Evolutionary conservation across 2,113 vertebrate species (phyloP).

Genomic region (Sceloporus tristichus): DNA sequence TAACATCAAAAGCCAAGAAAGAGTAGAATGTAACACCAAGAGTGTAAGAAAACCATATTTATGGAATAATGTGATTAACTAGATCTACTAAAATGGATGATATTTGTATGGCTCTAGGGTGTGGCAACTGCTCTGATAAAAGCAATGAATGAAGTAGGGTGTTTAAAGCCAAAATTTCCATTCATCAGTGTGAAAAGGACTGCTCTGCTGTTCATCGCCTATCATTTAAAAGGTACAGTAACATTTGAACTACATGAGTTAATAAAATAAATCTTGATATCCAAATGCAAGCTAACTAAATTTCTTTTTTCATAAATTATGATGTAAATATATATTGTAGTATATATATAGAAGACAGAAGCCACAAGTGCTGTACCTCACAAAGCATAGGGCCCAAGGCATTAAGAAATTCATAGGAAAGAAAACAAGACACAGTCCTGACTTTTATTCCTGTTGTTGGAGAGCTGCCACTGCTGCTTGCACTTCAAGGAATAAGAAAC

Average conservation of each 20-base stretch:
- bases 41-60: not conserved
- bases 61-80: not conserved
- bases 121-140: slow-evolving; percentile 88
- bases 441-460: not conserved
- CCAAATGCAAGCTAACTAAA: not conserved
- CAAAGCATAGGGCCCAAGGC: not conserved
- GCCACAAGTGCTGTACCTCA: not conserved
- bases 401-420: not conserved
- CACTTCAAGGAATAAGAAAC: not conserved
- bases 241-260: not conserved
- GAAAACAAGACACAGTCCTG: not conserved
- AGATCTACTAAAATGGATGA: slow-evolving; percentile 34
- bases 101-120: slow-evolving; percentile 79
- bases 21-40: not conserved
- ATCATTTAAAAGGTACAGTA: slow-evolving; percentile 92
- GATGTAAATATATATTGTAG: too few species aligned
- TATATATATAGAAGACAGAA: too few species aligned
- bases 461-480: not conserved
- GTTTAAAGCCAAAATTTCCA: slow-evolving; percentile 94
- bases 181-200: slow-evolving; percentile 87
- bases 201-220: slow-evolving; percentile 87
- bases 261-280: not conserved
- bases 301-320: not conserved
- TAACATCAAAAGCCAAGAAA: not conserved
- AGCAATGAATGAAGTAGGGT: slow-evolving; percentile 90